phyloP scores from a whole-genome alignment of 2,888 invertebrate genomes.

The Invenusta paracnida region DNA sequence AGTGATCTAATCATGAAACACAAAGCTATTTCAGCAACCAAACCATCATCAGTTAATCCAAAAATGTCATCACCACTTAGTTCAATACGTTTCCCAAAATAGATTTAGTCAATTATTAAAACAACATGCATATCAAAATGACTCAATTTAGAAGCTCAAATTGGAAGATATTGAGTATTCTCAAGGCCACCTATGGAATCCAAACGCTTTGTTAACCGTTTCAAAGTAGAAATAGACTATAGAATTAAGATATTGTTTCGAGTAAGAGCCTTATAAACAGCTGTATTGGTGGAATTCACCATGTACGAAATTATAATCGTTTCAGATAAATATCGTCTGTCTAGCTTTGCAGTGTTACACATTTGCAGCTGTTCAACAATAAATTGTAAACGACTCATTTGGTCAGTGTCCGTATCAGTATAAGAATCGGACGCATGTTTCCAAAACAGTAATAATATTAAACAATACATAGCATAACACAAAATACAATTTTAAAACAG shows the following conservation, averaged over 20 bases:
- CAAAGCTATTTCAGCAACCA: constrained; percentile 3
- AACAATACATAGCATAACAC: background rate
- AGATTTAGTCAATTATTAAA: background rate
- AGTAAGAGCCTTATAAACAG: constrained; percentile 2
- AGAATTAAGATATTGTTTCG: constrained; percentile 7
- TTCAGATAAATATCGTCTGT: constrained; percentile 20
- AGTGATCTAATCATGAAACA: constrained; percentile 24
- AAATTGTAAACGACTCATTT: background rate
- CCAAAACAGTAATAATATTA: background rate
- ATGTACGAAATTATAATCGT: constrained; percentile 1
- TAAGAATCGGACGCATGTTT: background rate
- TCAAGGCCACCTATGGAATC: too few species aligned
- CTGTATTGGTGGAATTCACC: background rate
- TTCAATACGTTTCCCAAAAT: background rate
- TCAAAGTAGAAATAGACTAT: background rate
- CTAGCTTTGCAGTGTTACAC: background rate
- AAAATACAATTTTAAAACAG: background rate
- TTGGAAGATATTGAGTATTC: background rate
- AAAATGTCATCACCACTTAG: background rate
- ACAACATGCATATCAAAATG: constrained; percentile 11
- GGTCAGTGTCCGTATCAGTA: background rate
- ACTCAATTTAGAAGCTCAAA: background rate
- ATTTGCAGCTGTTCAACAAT: background rate
- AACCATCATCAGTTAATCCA: background rate
- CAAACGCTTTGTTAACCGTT: background rate